phyloP scores from a whole-genome alignment of 2,797 vertebrate genomes.

The Squalus acanthias region DNA sequence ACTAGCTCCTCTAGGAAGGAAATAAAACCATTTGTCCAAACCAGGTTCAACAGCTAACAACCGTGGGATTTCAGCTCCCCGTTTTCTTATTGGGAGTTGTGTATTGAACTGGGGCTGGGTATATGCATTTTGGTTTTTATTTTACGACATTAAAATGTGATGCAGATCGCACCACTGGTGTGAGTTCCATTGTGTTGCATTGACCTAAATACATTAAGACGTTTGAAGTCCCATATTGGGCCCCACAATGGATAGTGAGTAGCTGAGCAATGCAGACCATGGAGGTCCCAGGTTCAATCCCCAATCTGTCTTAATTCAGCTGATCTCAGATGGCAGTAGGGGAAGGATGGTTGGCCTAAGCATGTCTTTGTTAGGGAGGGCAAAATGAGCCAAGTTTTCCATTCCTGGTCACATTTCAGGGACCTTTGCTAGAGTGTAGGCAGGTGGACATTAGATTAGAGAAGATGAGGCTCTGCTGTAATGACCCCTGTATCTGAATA shows the following conservation, averaged over 20 bases:
- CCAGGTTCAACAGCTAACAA: not conserved
- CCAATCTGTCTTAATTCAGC: not conserved
- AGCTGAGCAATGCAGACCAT: not conserved
- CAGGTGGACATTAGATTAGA: not conserved
- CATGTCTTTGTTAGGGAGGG: not conserved
- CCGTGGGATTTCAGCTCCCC: not conserved
- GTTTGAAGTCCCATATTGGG: not conserved
- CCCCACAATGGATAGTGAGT: not conserved
- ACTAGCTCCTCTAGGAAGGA: not conserved
- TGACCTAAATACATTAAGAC: not conserved
- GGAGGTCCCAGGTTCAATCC: not conserved
- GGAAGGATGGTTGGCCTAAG: no score
- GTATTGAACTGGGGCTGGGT: no score
- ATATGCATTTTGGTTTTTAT: not conserved
- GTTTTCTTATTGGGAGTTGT: no score
- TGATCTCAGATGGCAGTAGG: not conserved
- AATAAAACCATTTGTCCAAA: not conserved
- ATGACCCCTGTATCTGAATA: not conserved
- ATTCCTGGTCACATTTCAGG: not conserved
- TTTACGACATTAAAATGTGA: not conserved
- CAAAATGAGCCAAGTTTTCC: not conserved
- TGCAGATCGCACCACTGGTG: not conserved
- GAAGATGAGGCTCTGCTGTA: not conserved
- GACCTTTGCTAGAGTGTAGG: not conserved
- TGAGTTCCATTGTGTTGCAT: not conserved